A percentile compares a stretch with the other conserved stretches of the same genome.
Evolutionary conservation across 2,888 invertebrate genomes (phyloP).

Genomic region (Selenia dentaria): DNA sequence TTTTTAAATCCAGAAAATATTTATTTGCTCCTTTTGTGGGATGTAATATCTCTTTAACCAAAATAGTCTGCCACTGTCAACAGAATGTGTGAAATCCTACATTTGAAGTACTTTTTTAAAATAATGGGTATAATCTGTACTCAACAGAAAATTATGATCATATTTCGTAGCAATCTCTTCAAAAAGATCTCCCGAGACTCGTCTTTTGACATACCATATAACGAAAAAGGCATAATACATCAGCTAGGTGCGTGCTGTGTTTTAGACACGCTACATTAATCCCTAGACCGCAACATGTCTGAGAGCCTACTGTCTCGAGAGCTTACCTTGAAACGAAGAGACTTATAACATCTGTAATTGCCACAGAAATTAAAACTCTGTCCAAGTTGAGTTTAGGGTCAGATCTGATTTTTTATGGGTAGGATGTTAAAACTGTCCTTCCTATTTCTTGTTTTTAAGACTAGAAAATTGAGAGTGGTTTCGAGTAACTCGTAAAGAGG

Average conservation of each 20-base stretch:
- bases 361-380: not conserved
- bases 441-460: constrained; percentile 52
- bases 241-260: constrained; percentile 63
- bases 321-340: constrained; percentile 34
- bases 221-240: constrained; percentile 52
- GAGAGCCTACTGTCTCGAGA: constrained; percentile 76
- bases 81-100: no score
- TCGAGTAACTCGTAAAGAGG: constrained; percentile 46
- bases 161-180: not conserved
- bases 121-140: no score
- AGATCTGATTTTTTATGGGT: not conserved
- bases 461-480: constrained; percentile 54
- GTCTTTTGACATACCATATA: constrained; percentile 1
- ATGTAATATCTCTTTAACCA: no score
- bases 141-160: not conserved
- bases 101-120: no score
- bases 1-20: no score
- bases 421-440: constrained; percentile 43
- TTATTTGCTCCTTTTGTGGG: no score
- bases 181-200: not conserved
- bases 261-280: constrained; percentile 77
- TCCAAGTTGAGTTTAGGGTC: not conserved
- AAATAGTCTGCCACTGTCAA: no score
- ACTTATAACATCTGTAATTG: constrained; percentile 12
- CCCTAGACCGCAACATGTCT: constrained; percentile 67